phyloP scores from a whole-genome alignment of 1,140 invertebrate genomes.

The Hycleus cichorii region DNA sequence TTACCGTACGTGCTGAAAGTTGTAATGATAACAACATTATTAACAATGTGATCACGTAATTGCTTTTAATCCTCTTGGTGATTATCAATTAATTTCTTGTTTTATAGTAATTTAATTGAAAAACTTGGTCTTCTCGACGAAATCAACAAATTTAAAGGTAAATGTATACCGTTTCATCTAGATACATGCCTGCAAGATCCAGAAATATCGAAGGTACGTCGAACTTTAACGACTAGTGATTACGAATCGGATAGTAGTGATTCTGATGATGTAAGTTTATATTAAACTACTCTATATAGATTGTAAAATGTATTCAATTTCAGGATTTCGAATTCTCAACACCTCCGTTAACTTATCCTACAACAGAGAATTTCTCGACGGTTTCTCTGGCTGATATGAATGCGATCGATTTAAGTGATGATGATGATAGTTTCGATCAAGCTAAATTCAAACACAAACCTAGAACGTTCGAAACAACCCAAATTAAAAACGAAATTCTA shows the following conservation, averaged over 20 bases:
- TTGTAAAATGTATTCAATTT: too few species aligned
- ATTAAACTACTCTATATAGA: neutral
- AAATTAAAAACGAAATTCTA: too few species aligned
- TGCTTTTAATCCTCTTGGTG: neutral
- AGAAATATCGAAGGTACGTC: neutral
- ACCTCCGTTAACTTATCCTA: too few species aligned
- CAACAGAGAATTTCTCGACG: too few species aligned
- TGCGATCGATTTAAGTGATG: too few species aligned
- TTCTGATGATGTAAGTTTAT: conserved; percentile 6
- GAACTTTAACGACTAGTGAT: conserved; percentile 1
- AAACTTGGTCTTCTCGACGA: neutral
- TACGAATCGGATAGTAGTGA: conserved; percentile 4
- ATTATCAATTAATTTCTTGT: neutral
- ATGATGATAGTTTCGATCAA: too few species aligned
- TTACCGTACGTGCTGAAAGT: conserved; percentile 2
- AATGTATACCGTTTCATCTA: conserved; percentile 1
- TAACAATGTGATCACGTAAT: conserved; percentile 1
- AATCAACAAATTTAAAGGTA: conserved; percentile 2
- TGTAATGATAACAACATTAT: conserved; percentile 4
- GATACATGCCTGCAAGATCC: conserved; percentile 3
- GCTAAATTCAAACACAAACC: too few species aligned
- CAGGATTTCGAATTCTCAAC: too few species aligned
- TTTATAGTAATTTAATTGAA: neutral
- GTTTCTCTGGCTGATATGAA: too few species aligned
- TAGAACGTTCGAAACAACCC: too few species aligned